A percentile compares a stretch with the other conserved stretches of the same genome.
Evolutionary conservation across 2,797 vertebrate genomes (phyloP).

Genomic region (Aulostomus chinensis): DNA sequence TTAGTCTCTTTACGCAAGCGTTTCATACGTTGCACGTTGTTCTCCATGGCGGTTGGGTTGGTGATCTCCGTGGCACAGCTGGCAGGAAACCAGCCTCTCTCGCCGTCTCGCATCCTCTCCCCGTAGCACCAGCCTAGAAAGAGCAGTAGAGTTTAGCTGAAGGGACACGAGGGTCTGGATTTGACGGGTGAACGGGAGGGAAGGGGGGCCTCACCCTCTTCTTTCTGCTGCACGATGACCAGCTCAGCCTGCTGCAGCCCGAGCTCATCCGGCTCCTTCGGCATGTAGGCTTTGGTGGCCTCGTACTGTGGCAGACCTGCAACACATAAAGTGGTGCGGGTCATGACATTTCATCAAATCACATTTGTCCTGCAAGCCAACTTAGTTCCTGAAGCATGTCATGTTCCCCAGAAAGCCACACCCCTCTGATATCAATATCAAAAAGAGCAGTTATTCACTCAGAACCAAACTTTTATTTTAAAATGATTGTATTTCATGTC

Average conservation of each 20-base stretch:
- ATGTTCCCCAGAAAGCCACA: too few species aligned
- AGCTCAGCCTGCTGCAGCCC: conserved; percentile 90
- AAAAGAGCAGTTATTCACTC: too few species aligned
- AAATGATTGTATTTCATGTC: too few species aligned
- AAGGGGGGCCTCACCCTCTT: conserved; percentile 83
- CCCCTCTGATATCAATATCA: too few species aligned
- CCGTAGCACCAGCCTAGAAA: conserved; percentile 87
- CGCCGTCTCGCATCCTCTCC: conserved; percentile 89
- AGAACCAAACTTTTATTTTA: too few species aligned
- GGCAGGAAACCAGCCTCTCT: conserved; percentile 92
- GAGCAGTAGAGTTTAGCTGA: not conserved
- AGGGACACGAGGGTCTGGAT: not conserved
- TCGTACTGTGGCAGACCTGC: conserved; percentile 90
- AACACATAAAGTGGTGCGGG: conserved; percentile 4
- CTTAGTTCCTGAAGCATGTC: too few species aligned
- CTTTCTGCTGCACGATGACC: conserved; percentile 83
- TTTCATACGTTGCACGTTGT: conserved; percentile 90
- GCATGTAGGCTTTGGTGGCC: conserved; percentile 86
- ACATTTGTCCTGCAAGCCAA: not conserved
- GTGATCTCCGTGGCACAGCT: conserved; percentile 88
- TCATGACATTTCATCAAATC: not conserved
- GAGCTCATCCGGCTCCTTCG: conserved; percentile 89
- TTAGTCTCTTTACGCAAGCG: conserved; percentile 91
- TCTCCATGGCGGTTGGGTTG: conserved; percentile 79
- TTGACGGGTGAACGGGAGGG: not conserved